Conservation (phyloP, 2,797 vertebrate species). For the Tamandua tetradactyla region DNA sequence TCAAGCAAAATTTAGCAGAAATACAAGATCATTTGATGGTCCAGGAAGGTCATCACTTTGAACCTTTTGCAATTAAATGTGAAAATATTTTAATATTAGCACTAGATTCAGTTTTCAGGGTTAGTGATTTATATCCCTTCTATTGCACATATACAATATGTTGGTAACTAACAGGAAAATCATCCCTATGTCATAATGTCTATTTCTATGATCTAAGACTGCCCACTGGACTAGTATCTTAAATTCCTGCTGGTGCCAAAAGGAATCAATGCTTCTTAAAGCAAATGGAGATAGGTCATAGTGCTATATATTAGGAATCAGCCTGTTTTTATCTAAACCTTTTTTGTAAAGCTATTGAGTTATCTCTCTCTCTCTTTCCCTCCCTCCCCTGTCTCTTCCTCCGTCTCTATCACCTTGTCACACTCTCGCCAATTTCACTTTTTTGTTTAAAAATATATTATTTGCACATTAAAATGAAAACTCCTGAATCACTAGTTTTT, state of each 20-base stretch:
- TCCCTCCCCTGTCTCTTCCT: not conserved
- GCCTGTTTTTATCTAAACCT: not conserved
- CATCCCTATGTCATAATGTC: not conserved
- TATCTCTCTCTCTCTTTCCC: not conserved
- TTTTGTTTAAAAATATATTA: not conserved
- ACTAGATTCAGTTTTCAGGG: not conserved
- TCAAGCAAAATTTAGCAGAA: not conserved
- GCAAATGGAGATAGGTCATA: not conserved
- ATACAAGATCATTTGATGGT: not conserved
- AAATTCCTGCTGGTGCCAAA: not conserved
- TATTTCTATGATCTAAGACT: conserved; percentile 1
- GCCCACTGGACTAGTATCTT: not conserved
- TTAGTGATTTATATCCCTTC: not conserved
- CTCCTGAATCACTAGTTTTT: not conserved
- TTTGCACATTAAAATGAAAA: conserved; percentile 1
- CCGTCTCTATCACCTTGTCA: not conserved
- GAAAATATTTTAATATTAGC: not conserved
- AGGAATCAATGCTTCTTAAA: conserved; percentile 8
- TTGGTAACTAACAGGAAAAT: not conserved
- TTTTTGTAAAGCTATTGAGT: not conserved
- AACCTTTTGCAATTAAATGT: not conserved
- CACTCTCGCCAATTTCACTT: not conserved
- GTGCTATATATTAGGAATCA: not conserved
- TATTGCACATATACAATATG: not conserved
- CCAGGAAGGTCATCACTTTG: not conserved